phyloP scores from a whole-genome alignment of 2,888 invertebrate species.

The Chymomyza fuscimana region DNA sequence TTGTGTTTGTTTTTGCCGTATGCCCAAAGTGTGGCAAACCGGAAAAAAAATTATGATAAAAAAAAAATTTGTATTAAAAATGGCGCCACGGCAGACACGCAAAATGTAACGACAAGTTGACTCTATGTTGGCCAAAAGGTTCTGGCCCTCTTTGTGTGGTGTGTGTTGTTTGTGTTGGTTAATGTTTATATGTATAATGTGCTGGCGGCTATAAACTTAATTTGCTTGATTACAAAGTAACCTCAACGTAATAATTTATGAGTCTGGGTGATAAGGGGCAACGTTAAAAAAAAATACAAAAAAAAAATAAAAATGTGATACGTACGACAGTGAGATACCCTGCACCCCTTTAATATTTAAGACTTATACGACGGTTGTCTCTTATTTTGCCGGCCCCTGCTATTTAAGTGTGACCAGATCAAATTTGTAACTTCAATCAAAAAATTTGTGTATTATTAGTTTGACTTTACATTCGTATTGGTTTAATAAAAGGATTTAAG shows the following conservation, averaged over 20 bases:
- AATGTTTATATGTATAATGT: constrained; percentile 25
- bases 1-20: constrained; percentile 44
- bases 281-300: constrained; percentile 8
- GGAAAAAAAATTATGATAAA: constrained; percentile 13
- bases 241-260: constrained; percentile 66
- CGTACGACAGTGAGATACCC: too few species aligned
- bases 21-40: constrained; percentile 16
- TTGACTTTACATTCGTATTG: too few species aligned
- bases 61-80: constrained; percentile 9
- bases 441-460: too few species aligned
- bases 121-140: constrained; percentile 40
- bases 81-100: constrained; percentile 14
- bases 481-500: too few species aligned
- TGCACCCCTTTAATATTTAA: too few species aligned
- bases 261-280: constrained; percentile 60
- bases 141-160: constrained; percentile 7
- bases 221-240: constrained; percentile 70
- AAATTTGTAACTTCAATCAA: too few species aligned
- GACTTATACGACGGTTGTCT: too few species aligned
- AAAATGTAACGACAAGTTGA: constrained; percentile 40
- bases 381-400: too few species aligned
- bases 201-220: constrained; percentile 67
- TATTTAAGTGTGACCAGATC: too few species aligned
- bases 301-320: background rate
- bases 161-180: constrained; percentile 10